These are phyloP conservation scores for Hofmannophila pseudospretella DNA, from an alignment of 2,888 invertebrate genomes.

Conservation along the genomic window DNA sequence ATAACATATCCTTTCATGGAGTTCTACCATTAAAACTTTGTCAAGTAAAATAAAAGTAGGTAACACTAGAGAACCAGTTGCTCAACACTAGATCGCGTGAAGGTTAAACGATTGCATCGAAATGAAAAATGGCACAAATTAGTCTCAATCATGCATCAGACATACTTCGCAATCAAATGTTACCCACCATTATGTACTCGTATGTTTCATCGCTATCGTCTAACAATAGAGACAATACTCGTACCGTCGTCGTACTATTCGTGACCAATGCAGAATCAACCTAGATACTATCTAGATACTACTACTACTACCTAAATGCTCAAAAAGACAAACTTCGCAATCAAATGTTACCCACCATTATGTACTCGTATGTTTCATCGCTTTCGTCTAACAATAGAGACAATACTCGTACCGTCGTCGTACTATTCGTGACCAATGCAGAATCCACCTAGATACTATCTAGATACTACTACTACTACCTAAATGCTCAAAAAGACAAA, in stretches of 20 bases:
- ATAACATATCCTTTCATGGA: too few species aligned
- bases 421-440: constrained; percentile 4
- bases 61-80: background rate
- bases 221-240: constrained; percentile 6
- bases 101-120: constrained; percentile 33
- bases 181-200: background rate
- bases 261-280: constrained; percentile 3
- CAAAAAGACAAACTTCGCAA: too few species aligned
- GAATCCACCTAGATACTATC: too few species aligned
- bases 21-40: background rate
- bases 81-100: constrained; percentile 11
- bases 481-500: too few species aligned
- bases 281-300: too few species aligned
- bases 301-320: too few species aligned
- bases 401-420: too few species aligned
- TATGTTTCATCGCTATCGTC: too few species aligned
- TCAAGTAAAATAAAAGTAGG: background rate
- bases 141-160: constrained; percentile 30
- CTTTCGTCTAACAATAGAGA: constrained; percentile 5
- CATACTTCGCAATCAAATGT: background rate
- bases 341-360: too few species aligned
- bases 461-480: too few species aligned
- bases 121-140: constrained; percentile 42
- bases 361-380: background rate
- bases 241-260: too few species aligned